Evolutionary conservation across 2,888 invertebrate genomes (phyloP), one percentile per base, ranked within the genome.

Genomic region (Mythimna albipuncta): DNA sequence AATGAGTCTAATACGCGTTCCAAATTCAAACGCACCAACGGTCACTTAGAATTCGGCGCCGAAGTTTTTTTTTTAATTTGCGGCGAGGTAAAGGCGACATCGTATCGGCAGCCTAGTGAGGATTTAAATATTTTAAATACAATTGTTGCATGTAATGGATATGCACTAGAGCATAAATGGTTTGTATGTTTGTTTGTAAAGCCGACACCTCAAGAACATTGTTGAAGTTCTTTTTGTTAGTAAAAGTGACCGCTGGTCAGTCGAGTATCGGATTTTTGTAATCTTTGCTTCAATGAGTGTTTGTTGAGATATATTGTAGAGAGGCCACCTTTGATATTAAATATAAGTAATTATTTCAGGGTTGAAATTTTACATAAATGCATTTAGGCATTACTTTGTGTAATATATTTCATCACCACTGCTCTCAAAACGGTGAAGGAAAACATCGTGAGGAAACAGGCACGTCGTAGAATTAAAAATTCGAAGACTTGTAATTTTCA

Each of bases 81-180:
- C 83, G 81, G 84, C 81, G 72, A 85, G 66, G 87, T 85, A 78
- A 88, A 85, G 82, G 81, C 75, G 75, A 75, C 77, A 78, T 85
- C 85, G 58, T 82, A 87, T 85, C 90, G 89, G 89, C 90, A 85
- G 89, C 89, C 88, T 86, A 90, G 89, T 90, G 81, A 87, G 92
- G 93, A 91, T 94, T 93, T 89, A 89, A 91, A 87, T 88, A 87
- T 85, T 94, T 93, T 89, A 89, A 91, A 87, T 88, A 87, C 85
- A 89, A 94, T 93, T 91, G 92, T 89, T 89, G 84, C 85, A 76
- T 94, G 95, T 94, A 95, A 95, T 94, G 92, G 95, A 95, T 95
- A 95, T 94, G 94, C 95, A 95, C 91, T 93, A 94, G 95, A 94
- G 94, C 95, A 94, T 93, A 94, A 93, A 94, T 92, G 83, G 89